A percentile compares a stretch with the other conserved stretches of the same genome.
These are phyloP conservation scores for Ctenodactylus gundi DNA, from an alignment of 2,113 vertebrate genomes.

Conservation along the genomic window DNA sequence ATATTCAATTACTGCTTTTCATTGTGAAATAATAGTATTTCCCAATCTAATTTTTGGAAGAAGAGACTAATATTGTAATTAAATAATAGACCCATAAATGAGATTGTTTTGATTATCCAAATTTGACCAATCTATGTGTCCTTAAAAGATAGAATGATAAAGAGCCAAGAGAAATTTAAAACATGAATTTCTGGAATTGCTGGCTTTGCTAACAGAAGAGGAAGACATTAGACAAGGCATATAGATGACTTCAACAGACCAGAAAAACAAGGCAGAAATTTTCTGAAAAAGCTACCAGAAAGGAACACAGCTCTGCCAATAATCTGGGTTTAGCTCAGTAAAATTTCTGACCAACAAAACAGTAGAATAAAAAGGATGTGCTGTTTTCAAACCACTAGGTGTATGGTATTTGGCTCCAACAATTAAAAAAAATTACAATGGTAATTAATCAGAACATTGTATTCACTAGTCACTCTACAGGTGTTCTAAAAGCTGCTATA, in stretches of 20 bases:
- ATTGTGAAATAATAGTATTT: slow-evolving; percentile 24
- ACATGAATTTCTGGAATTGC: neutral
- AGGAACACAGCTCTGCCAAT: neutral
- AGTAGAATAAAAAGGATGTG: neutral
- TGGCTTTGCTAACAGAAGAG: neutral
- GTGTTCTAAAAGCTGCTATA: too few relatives aligned
- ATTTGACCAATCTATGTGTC: neutral
- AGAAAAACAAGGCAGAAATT: slow-evolving; percentile 3
- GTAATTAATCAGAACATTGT: neutral
- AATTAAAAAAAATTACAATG: neutral
- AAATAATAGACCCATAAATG: neutral
- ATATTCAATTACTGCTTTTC: neutral
- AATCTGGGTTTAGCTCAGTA: neutral
- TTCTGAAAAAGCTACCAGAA: neutral
- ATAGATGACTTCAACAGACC: neutral
- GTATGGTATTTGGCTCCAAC: neutral
- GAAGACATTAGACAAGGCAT: neutral
- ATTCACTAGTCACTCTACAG: neutral
- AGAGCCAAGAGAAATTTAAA: neutral
- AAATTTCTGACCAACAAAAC: neutral
- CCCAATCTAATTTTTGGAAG: slow-evolving; percentile 1
- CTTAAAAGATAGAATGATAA: neutral
- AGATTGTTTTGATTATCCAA: neutral
- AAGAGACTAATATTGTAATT: neutral
- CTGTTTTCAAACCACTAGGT: neutral